Percentiles rank a stretch among this genome's conserved stretches.
Conservation (phyloP, 2,797 vertebrate genomes). For the Monodelphis domestica region DNA sequence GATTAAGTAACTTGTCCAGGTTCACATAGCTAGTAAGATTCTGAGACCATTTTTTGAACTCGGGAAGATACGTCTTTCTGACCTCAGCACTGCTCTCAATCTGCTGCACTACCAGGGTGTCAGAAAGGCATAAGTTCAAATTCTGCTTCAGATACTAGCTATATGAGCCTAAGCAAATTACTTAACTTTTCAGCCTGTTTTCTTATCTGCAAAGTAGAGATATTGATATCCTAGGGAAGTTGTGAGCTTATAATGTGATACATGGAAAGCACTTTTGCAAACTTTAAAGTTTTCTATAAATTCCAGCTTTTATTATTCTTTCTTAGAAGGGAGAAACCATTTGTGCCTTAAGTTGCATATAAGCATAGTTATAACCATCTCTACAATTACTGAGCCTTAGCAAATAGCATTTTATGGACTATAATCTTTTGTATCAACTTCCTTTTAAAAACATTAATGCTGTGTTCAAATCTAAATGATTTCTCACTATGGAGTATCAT, state of each 20-base stretch:
- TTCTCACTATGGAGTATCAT: conserved; percentile 3
- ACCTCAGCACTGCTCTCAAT: too few species aligned
- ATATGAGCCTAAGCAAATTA: neutral
- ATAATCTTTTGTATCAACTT: neutral
- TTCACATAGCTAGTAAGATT: too few species aligned
- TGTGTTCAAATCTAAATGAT: neutral
- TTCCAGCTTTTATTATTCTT: conserved; percentile 7
- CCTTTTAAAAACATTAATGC: neutral
- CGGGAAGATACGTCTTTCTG: too few species aligned
- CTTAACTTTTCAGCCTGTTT: neutral
- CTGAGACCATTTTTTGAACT: too few species aligned
- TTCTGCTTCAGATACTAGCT: neutral
- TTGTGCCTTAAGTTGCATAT: neutral
- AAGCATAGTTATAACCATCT: neutral
- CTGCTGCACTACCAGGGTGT: too few species aligned
- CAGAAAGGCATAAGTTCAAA: neutral
- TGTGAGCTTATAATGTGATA: neutral
- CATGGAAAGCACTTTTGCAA: neutral
- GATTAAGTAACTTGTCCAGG: too few species aligned
- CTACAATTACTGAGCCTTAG: neutral
- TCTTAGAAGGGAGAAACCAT: neutral
- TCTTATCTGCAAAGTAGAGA: neutral
- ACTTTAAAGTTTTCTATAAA: neutral
- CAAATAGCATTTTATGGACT: neutral
- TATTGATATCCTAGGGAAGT: neutral